phyloP scores from a whole-genome alignment of 2,888 invertebrate species.

The Napeogenes sylphis region DNA sequence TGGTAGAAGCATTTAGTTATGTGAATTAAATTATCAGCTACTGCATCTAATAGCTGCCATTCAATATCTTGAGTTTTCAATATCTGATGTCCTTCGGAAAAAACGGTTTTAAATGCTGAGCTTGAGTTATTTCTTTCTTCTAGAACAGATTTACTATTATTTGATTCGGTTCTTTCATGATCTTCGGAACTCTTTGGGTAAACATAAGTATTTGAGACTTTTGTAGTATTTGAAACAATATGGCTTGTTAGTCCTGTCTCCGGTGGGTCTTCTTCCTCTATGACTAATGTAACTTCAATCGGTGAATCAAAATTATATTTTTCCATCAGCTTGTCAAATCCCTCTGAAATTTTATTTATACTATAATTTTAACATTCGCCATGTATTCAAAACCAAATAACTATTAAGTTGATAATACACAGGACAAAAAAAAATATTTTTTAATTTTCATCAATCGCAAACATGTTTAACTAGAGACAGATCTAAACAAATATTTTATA shows the following conservation, averaged over 20 bases:
- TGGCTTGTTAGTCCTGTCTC: conserved; percentile 3
- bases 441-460: too few relatives aligned
- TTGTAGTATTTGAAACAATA: not conserved
- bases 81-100: not conserved
- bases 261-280: conserved; percentile 15
- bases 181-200: not conserved
- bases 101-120: not conserved
- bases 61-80: not conserved
- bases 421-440: too few relatives aligned
- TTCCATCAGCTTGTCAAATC: conserved; percentile 10
- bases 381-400: too few relatives aligned
- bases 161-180: too few relatives aligned
- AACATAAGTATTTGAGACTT: not conserved
- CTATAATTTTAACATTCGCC: too few relatives aligned
- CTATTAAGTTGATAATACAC: too few relatives aligned
- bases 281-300: conserved; percentile 13
- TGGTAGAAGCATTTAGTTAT: conserved; percentile 13
- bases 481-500: too few relatives aligned
- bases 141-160: not conserved
- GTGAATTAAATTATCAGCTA: conserved; percentile 26
- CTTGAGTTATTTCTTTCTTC: not conserved
- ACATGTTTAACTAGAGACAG: too few relatives aligned
- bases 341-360: conserved; percentile 12
- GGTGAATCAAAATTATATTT: conserved; percentile 18
- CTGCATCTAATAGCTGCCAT: conserved; percentile 13